These are phyloP conservation scores for Hiodon alosoides DNA, from an alignment of 2,113 vertebrate genomes.

Conservation along the genomic window DNA sequence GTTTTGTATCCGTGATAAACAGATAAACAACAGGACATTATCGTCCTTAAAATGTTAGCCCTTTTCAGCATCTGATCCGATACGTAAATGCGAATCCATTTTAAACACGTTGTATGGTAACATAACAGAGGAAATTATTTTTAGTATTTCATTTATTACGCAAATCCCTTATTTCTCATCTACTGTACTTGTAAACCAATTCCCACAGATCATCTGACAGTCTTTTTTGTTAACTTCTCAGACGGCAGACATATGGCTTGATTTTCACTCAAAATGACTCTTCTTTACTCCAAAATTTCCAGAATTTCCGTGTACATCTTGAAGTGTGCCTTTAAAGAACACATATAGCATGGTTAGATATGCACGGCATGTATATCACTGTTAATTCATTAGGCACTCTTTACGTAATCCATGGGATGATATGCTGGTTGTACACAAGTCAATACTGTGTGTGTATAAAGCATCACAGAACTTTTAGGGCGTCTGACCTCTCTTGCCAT, in stretches of 20 bases:
- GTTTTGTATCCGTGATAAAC: conserved; percentile 19
- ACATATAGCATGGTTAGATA: conserved; percentile 46
- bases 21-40: conserved; percentile 16
- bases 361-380: neutral
- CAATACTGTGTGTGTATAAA: too few relatives aligned
- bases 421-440: too few relatives aligned
- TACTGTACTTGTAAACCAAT: conserved; percentile 58
- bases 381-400: too few relatives aligned
- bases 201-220: conserved; percentile 28
- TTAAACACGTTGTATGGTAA: conserved; percentile 32
- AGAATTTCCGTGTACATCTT: conserved; percentile 42
- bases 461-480: neutral
- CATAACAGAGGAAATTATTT: conserved; percentile 39
- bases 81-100: conserved; percentile 35
- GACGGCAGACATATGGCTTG: conserved; percentile 23
- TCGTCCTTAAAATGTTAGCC: conserved; percentile 28
- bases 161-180: conserved; percentile 54
- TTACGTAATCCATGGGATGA: too few relatives aligned
- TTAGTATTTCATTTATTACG: conserved; percentile 41
- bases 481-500: neutral
- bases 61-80: conserved; percentile 48
- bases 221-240: conserved; percentile 41
- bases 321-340: conserved; percentile 49
- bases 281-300: conserved; percentile 35
- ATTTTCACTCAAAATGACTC: conserved; percentile 58